Evolutionary conservation across 2,888 invertebrate genomes (phyloP), one percentile per base, ranked within the genome.

Genomic region (Electrophaes corylata): DNA sequence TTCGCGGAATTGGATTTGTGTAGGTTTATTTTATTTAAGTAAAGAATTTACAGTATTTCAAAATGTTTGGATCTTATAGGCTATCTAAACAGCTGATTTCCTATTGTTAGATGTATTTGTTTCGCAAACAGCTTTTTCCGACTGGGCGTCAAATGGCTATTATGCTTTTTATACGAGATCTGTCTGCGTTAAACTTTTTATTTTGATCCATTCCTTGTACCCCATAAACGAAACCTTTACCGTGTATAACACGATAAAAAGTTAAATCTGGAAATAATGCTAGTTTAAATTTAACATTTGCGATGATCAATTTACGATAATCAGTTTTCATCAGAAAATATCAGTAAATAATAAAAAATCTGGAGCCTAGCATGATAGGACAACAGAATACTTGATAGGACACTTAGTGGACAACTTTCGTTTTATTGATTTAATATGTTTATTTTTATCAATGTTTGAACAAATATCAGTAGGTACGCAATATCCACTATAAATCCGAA

Each of bases 101-200:
- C 26, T 23, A n/a, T 33, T 46, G 41, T 46, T 47, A 33, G 40
- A 10, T 23, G 18, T 47, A 39, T 60, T 47, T 57, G 39, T 52
- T 55, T 44, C 33, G 39, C 55, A 56, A 60, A 35, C 40, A 40
- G 43, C 10, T 29, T 37, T 48, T 31, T 33, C 35, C 55, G 33
- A 23, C 43, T 56, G 51, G 39, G 57, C 49, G 20, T 57, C 47
- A 55, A 52, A 47, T 43, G 29, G 11, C 52, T 23, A 57, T 52
- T 52, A 43, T 39, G 43, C 46, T 57, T 57, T 57, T 57, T 57
- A 37, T 52, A 12, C 31, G n/a, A 37, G 43, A 47, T 43, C 48
- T 39, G 2, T 52, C 14, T 26, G 41, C 23, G 33, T 31, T 46
- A 40, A 59, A 54, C 44, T 54, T 55, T 60, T 52, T 52, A 48